Base-by-base conservation (phyloP, 2,888 invertebrate species). In the Yponomeuta sedellus region DNA sequence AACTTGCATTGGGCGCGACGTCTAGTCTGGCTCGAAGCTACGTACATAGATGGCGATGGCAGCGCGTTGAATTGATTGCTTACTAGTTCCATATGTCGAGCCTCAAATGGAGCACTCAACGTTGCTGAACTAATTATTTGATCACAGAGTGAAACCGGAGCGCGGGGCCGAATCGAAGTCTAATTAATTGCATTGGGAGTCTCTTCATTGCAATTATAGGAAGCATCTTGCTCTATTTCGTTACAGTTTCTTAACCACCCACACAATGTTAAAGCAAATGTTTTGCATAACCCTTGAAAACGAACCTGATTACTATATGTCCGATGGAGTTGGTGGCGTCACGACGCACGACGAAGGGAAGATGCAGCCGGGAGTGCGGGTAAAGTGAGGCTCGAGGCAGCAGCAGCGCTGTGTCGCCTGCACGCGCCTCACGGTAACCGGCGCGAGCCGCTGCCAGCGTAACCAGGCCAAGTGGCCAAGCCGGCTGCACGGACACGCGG, bases 301-400 rank as follows among this genome's bases (percentile, higher is more conserved):
- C 93, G 92, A 83, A 97, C 97, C 95, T 95, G 74, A 98, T 94
- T 69, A 97, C 95, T 78, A 98, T 96, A 61, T 95, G 95, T 67
- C 96, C 94, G 70, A 97, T 93, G 63, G 94, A 91, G 72, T 93
- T 89, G 72, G 93, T 93, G 25, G 93, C 91, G 74, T 94, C 94
- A 67, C 95, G 93, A 70, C 95, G 94, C 68, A 98, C 93, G 77
- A 97, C 97, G 40, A 97, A 97, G 0, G 98, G 98, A 28, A 98
- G 94, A 85, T 98, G 97, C 74, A 98, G 92, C 76, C 96, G 94
- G 44, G 97, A 96, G 78, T 96, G 94, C 3, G 98, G 98, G 85
- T 97, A 97, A 19, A 98, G 92, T 0, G 97, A 96, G 65, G 96
- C 96, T 77, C 97, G 95, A 0, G 98, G 98, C 66, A 98, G 92